Evolutionary conservation across 35 echinoderm and acorn worm species (phyloP), one percentile per base, ranked within the genome.

Genomic region (Ophioderma brevispina): DNA sequence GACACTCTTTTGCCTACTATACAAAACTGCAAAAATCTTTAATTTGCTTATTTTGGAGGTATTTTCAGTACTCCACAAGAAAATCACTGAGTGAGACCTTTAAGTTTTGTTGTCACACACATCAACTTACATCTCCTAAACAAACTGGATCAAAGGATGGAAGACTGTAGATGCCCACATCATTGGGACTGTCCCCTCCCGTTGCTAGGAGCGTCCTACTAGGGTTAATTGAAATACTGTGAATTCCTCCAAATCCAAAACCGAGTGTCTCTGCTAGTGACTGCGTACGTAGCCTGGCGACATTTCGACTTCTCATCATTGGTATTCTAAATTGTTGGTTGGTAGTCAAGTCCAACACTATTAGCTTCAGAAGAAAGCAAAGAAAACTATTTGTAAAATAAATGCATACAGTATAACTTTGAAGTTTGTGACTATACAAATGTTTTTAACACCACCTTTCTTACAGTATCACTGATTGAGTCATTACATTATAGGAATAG

Each of bases 91-190:
- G n/a, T n/a, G n/a, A n/a, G n/a, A n/a, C n/a, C n/a, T n/a, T n/a
- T n/a, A n/a, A n/a, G n/a, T n/a, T n/a, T n/a, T n/a, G n/a, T n/a
- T n/a, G n/a, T n/a, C n/a, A n/a, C n/a, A n/a, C n/a, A n/a, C 41
- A 46, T 8, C 23, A 34, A 93, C 95, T 91, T 88, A 97, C 95
- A 39, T 98, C 87, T 1, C 96, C 96, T 33, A 98, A 81, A 63
- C 90, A 98, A 25, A 98, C 64, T 32, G 93, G 96, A 78, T 95
- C 96, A 93, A 98, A 98, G 4, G 87, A 88, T 40, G 96, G 96
- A 88, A 98, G 70, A 1, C 55, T 75, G 36, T 98, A 98, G 23
- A 98, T 75, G 38, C 77, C 96, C 43, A 95, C 76, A 83, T 90
- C 89, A 76, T 98, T 95, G 40, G 96, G 96, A 80, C 92, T 94